A percentile compares a stretch with the other conserved stretches of the same genome.
Conservation (phyloP, 1,140 invertebrate species). For the Palaemon carinicauda region DNA sequence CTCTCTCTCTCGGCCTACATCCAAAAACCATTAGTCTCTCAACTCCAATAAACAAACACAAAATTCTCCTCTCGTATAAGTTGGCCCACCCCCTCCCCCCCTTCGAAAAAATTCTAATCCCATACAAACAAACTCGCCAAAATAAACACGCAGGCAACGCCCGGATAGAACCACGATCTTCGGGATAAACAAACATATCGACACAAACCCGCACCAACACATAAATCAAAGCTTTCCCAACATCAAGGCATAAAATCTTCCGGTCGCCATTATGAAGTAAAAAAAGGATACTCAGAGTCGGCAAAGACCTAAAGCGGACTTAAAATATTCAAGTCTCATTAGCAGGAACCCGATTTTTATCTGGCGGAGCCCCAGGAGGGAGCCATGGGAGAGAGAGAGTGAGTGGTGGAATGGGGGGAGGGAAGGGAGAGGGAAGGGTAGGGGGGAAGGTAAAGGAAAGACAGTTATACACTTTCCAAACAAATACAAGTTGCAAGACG, state of each 20-base stretch:
- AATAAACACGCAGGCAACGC: too few relatives aligned
- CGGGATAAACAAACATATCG: too few relatives aligned
- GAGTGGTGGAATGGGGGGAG: neutral
- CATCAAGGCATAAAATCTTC: conserved; percentile 34
- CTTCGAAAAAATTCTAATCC: too few relatives aligned
- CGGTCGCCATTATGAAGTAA: conserved; percentile 32
- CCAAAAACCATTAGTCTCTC: too few relatives aligned
- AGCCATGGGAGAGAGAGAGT: neutral
- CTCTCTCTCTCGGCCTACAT: too few relatives aligned
- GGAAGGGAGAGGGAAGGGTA: neutral
- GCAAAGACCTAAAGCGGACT: conserved; percentile 49
- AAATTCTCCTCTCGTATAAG: too few relatives aligned
- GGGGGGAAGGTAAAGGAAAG: neutral
- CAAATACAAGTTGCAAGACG: too few relatives aligned
- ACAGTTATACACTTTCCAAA: neutral
- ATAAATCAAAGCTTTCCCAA: conserved; percentile 31
- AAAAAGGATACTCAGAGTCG: conserved; percentile 42
- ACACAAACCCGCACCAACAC: conserved; percentile 5
- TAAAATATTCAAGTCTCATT: conserved; percentile 57
- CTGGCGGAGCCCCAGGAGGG: neutral
- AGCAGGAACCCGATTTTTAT: conserved; percentile 42
- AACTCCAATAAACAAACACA: too few relatives aligned
- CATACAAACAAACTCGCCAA: too few relatives aligned
- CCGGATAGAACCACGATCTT: too few relatives aligned
- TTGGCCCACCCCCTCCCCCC: too few relatives aligned